Base-by-base conservation (phyloP, 2,113 vertebrate genomes). In the Brachirus orientalis region DNA sequence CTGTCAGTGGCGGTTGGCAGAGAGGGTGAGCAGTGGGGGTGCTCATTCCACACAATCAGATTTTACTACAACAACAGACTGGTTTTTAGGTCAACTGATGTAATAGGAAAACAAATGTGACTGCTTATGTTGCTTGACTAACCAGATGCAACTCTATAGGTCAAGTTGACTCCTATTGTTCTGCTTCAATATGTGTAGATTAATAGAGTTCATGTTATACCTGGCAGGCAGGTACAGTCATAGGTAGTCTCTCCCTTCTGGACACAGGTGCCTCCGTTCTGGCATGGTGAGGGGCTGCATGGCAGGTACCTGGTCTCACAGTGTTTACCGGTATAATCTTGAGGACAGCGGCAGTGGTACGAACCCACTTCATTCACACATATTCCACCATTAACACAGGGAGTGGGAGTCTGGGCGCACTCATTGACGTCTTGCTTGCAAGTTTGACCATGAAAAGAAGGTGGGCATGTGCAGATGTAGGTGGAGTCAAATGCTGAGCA, bases 281-380 rank as follows among this genome's bases (percentile, higher is more conserved):
- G 83, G 54, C 86, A 90, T 0, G 85, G 87, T 0, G 71, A 16
- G 37, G 98, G 98, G 88, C 93, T 96, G 92, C 98, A 99, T 20
- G 98, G 98, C 89, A 95, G 89, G n/a, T 96, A 98, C 53, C 90
- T 92, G 19, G 92, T 92, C 84, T 99, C 96, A 0, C 98, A 99
- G 90, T 94, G 93, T 0, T 56, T 92, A 88, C 95, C 96, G 60
- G 94, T 94, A 92, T 95, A 96, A 72, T 97, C 96, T 0, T 95
- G 94, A 0, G 93, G 95, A 60, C 96, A 98, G 67, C 96, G 95
- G 80, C 97, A 99, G 87, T 95, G 96, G 90, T 96, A 98, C 6
- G 95, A 97, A 86, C 97, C 98, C 57, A 98, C 95, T 0, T 96
- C 96, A 0, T 99, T 97, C 80, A 98, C 97, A 0, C 97, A 99